These are phyloP conservation scores for Cactoblastis cactorum DNA, from an alignment of 2,888 invertebrate species.

Conservation along the genomic window DNA sequence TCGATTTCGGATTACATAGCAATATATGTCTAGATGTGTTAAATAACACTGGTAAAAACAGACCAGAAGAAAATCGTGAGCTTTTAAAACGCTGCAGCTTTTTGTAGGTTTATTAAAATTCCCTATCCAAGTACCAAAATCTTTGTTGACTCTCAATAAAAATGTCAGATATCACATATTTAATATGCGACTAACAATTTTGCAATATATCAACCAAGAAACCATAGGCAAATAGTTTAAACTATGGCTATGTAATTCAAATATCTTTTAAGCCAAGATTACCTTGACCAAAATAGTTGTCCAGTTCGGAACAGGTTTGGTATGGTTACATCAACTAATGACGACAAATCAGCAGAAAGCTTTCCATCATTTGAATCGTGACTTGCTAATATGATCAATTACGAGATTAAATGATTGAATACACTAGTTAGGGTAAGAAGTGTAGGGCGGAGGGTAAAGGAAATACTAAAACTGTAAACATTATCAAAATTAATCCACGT, in stretches of 20 bases:
- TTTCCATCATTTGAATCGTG: constrained; percentile 5
- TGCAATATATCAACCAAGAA: not conserved
- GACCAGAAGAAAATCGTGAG: no score
- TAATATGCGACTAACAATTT: not conserved
- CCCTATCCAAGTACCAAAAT: no score
- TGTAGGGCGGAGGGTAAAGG: not conserved
- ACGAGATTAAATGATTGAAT: constrained; percentile 3
- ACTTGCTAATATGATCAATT: constrained; percentile 1
- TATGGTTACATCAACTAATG: not conserved
- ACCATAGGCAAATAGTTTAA: not conserved
- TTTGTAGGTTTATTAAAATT: no score
- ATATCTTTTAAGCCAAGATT: not conserved
- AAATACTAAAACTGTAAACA: no score
- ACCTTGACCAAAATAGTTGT: constrained; percentile 8
- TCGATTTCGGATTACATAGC: no score
- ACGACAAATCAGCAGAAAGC: constrained; percentile 5
- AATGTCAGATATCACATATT: no score
- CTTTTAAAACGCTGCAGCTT: no score
- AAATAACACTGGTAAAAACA: no score
- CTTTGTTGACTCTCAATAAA: no score
- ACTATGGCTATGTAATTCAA: not conserved
- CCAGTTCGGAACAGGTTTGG: constrained; percentile 4
- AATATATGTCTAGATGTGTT: no score
- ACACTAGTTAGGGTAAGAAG: constrained; percentile 2
- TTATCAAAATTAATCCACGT: no score